A percentile compares a stretch with the other conserved stretches of the same genome.
Evolutionary conservation across 1,140 invertebrate genomes (phyloP).

Genomic region (Cardiocondyla obscurior): DNA sequence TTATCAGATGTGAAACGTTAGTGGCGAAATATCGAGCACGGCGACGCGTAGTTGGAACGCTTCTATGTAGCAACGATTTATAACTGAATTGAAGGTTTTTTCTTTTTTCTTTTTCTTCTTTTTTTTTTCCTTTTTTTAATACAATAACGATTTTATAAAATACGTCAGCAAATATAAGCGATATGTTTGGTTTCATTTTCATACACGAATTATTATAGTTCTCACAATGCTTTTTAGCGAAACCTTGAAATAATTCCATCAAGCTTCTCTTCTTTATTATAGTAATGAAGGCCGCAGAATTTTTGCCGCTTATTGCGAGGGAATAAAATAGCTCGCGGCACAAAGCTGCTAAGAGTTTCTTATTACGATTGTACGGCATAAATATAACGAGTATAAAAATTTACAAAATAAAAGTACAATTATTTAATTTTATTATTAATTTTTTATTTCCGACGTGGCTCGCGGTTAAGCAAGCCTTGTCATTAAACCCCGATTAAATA

Average conservation of each 20-base stretch:
- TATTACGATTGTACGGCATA: neutral
- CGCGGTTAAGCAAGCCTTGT: neutral
- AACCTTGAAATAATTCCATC: conserved; percentile 13
- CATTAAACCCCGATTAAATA: no score
- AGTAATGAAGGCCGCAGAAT: neutral
- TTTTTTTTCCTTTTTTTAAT: neutral
- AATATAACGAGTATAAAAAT: neutral
- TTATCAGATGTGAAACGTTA: neutral
- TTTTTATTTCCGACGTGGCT: neutral
- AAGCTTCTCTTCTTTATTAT: conserved; percentile 7
- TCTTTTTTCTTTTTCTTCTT: no score
- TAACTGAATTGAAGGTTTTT: neutral
- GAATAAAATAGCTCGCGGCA: neutral
- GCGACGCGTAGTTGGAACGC: neutral
- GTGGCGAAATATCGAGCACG: neutral
- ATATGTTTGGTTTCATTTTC: neutral
- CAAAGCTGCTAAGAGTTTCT: conserved; percentile 2
- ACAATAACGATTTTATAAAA: neutral
- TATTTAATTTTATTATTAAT: neutral
- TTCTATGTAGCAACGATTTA: neutral
- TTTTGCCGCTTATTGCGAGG: neutral
- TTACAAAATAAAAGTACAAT: neutral
- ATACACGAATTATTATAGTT: neutral
- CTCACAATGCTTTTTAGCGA: neutral
- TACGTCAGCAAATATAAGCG: neutral